phyloP scores from a whole-genome alignment of 2,888 invertebrate genomes.

The Orthosia gothica region DNA sequence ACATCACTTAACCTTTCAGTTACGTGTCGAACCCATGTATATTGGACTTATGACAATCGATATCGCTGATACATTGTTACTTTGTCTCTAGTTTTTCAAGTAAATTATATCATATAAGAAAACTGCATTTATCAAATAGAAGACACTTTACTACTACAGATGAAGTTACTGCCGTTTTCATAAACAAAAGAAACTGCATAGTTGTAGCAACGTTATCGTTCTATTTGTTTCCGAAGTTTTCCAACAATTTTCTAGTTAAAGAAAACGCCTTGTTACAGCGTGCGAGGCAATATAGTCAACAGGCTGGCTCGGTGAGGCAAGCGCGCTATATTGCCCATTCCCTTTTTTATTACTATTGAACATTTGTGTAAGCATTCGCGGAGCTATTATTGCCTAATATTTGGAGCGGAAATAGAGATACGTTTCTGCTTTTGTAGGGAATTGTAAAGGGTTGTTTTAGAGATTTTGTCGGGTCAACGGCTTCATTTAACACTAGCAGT shows the following conservation, averaged over 20 bases:
- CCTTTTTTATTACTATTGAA: constrained; percentile 45
- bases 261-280: too few species aligned
- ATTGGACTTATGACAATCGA: too few species aligned
- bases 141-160: not conserved
- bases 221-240: constrained; percentile 7
- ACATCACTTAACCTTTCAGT: too few species aligned
- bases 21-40: too few species aligned
- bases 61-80: too few species aligned
- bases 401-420: not conserved
- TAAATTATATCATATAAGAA: too few species aligned
- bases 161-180: constrained; percentile 8
- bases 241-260: too few species aligned
- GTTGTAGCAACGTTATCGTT: not conserved
- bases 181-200: not conserved
- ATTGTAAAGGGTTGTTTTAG: not conserved
- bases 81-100: too few species aligned
- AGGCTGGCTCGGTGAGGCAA: constrained; percentile 21
- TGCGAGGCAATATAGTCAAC: not conserved
- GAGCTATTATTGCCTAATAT: constrained; percentile 29
- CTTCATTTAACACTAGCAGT: not conserved
- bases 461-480: not conserved
- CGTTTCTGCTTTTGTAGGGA: not conserved
- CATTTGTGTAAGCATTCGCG: constrained; percentile 5
- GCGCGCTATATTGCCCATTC: constrained; percentile 14
- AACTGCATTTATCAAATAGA: not conserved